These are phyloP conservation scores for Drosophila seguyi DNA, from an alignment of 1,140 invertebrate species.

Conservation along the genomic window DNA sequence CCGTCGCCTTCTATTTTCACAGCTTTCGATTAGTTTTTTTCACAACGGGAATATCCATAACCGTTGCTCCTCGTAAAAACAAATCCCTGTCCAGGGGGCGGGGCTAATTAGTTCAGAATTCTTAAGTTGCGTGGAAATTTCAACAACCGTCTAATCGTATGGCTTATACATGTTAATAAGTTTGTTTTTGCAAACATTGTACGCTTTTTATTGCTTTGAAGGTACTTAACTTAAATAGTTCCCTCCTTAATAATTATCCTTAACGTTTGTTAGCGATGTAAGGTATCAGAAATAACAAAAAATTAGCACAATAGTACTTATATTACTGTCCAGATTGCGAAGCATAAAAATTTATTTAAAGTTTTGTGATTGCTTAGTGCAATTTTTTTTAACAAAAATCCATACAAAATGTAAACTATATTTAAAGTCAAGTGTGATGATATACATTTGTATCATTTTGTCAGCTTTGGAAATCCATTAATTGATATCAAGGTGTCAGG, in stretches of 20 bases:
- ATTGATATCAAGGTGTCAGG: conserved; percentile 4
- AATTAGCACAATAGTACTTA: neutral
- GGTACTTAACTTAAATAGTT: neutral
- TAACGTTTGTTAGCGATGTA: too few relatives aligned
- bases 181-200: conserved; percentile 1
- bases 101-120: conserved; percentile 22
- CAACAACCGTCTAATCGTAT: conserved; percentile 11
- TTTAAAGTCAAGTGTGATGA: too few relatives aligned
- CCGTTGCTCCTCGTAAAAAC: conserved; percentile 6
- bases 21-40: conserved; percentile 11
- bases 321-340: neutral
- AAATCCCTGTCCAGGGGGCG: neutral
- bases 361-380: too few relatives aligned
- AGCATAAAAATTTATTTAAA: neutral
- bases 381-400: too few relatives aligned
- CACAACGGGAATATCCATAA: conserved; percentile 6
- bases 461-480: conserved; percentile 19
- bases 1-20: neutral
- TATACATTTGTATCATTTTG: neutral
- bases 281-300: too few relatives aligned
- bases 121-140: conserved; percentile 32
- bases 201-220: neutral
- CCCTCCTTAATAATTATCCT: neutral
- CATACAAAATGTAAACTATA: neutral
- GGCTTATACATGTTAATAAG: neutral